Evolutionary conservation across 2,797 vertebrate genomes (phyloP).

Genomic region (Oceanodroma leucorhoa): DNA sequence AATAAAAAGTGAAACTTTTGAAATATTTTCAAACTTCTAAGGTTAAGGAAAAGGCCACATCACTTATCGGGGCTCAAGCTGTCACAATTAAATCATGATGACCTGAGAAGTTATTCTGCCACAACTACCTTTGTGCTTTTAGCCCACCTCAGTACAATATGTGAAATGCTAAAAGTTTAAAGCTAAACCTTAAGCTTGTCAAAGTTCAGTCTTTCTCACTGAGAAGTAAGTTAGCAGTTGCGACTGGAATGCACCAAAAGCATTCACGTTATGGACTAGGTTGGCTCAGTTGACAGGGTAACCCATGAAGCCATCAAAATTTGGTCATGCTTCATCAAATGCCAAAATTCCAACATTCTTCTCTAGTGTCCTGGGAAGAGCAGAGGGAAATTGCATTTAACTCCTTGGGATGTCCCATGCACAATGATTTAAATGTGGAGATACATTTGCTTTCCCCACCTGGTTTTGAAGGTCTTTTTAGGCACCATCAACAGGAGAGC

Average conservation of each 20-base stretch:
- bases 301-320: background rate
- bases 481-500: background rate
- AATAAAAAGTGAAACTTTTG: conserved; percentile 45
- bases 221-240: background rate
- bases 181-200: background rate
- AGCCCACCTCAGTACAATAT: background rate
- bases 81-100: background rate
- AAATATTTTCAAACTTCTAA: conserved; percentile 24
- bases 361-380: background rate
- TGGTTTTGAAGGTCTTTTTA: background rate
- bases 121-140: background rate
- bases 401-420: background rate
- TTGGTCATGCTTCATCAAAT: background rate
- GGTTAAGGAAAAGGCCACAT: background rate
- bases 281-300: background rate
- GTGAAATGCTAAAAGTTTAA: background rate
- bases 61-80: background rate
- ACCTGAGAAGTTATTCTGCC: background rate
- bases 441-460: background rate
- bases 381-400: background rate
- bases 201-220: background rate
- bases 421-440: background rate
- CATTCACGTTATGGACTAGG: background rate
- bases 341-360: background rate
- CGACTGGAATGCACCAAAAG: background rate